Evolutionary conservation across 2,797 vertebrate species (phyloP), one percentile per base, ranked within the genome.

Genomic region (Phalloptychus januarius): DNA sequence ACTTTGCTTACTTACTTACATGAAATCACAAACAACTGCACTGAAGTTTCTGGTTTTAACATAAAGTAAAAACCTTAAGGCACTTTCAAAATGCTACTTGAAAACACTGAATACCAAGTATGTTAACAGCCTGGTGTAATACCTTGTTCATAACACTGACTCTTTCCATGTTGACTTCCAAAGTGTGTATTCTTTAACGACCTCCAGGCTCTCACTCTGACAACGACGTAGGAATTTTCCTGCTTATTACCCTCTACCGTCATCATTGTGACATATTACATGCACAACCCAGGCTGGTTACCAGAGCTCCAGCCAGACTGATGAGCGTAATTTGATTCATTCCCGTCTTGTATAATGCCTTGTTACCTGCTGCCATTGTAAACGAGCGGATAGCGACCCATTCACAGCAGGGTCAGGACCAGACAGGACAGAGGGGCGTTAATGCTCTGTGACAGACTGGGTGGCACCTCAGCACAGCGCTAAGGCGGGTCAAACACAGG

Each of bases 351-450:
- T 93, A 90, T 85, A 92, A 95, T 86, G 87, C 76, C 92, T 91
- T 94, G 92, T 93, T 93, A 96, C 93, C 93, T 83, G 54, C 88
- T 93, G 94, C 90, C 93, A 87, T 85, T 90, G 93, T 82, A 93
- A 90, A 89, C 77, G 44, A 88, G 92, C 88, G 71, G 90, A 94
- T 85, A 91, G 87, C 79, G 85, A 79, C 88, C 90, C 56, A 31
- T 79, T 93, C 82, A 75, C 90, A 92, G 92, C 86, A 86, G 92
- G 95, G 95, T 96, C 94, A 95, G 94, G 96, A 93, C 92, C 89
- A 95, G 90, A 92, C 86, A 86, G 87, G 82, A 89, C 79, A 75
- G 46, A 92, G 81, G 12, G 65, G 16, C 1, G 83, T 74, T 83
- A 79, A 50, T n/a, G 20, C 3, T 40, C 74, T 54, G 67, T 75